Percentiles rank a stretch among this genome's conserved stretches.
Evolutionary conservation across 2,113 vertebrate species (phyloP).

Genomic region (Sinocyclocheilus grahami): DNA sequence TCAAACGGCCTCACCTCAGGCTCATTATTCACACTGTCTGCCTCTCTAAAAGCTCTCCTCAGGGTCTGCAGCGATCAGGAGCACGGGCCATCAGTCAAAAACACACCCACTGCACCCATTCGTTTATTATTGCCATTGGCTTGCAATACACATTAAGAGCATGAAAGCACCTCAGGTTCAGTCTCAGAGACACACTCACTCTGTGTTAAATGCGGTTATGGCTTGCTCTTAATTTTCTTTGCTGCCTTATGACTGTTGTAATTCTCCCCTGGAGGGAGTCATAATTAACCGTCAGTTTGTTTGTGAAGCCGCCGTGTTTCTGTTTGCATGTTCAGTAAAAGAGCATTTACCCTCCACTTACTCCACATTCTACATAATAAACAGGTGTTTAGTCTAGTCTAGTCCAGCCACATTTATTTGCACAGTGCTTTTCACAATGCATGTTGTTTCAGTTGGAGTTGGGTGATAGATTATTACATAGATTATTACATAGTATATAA

Average conservation of each 20-base stretch:
- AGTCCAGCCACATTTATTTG: not conserved
- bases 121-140: not conserved
- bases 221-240: not conserved
- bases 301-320: not conserved
- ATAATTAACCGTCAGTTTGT: not conserved
- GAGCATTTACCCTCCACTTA: not conserved
- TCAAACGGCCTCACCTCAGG: conserved; percentile 12
- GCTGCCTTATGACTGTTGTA: not conserved
- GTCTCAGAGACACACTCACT: not conserved
- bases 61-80: not conserved
- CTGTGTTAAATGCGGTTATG: not conserved
- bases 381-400: not conserved
- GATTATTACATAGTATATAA: too few species aligned
- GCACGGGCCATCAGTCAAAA: not conserved
- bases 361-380: not conserved
- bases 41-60: not conserved
- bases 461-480: too few species aligned
- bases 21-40: conserved; percentile 1
- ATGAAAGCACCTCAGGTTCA: not conserved
- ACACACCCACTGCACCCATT: not conserved
- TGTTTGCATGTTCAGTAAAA: not conserved
- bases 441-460: not conserved
- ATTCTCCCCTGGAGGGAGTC: not conserved
- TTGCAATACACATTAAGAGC: not conserved
- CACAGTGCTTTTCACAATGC: not conserved